These are phyloP conservation scores for Eonycteris spelaea DNA, from an alignment of 2,113 vertebrate genomes.

Conservation along the genomic window DNA sequence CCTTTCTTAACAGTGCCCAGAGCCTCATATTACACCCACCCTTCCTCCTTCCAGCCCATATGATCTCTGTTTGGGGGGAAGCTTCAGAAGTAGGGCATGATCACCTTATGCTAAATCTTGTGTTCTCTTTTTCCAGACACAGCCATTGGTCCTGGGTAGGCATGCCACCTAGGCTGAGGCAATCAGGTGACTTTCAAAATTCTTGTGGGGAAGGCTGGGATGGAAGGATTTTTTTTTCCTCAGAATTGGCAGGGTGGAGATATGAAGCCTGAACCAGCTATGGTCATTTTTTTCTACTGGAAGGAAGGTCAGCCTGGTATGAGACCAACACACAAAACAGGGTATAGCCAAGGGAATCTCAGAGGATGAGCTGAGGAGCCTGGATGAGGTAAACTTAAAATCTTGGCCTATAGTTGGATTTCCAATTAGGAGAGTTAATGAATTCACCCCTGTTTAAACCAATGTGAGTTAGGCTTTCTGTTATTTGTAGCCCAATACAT, in stretches of 20 bases:
- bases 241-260: background rate
- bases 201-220: background rate
- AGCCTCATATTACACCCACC: background rate
- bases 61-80: background rate
- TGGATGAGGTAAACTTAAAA: background rate
- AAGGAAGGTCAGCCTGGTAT: background rate
- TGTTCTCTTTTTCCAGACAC: background rate
- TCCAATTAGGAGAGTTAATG: background rate
- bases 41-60: fast-evolving
- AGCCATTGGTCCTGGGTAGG: background rate
- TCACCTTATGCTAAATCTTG: fast-evolving
- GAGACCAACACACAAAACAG: background rate
- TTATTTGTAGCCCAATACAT: background rate
- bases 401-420: background rate
- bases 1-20: background rate
- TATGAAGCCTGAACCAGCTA: background rate
- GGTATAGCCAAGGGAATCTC: background rate
- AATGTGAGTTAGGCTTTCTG: background rate
- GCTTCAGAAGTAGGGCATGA: background rate
- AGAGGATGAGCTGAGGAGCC: background rate
- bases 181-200: background rate
- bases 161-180: too few species aligned
- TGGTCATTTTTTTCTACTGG: background rate
- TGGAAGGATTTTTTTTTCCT: background rate
- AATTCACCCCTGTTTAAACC: background rate